Percentiles rank a stretch among this genome's conserved stretches.
Conservation (phyloP, 2,888 invertebrate genomes). For the Monopis laevigella region DNA sequence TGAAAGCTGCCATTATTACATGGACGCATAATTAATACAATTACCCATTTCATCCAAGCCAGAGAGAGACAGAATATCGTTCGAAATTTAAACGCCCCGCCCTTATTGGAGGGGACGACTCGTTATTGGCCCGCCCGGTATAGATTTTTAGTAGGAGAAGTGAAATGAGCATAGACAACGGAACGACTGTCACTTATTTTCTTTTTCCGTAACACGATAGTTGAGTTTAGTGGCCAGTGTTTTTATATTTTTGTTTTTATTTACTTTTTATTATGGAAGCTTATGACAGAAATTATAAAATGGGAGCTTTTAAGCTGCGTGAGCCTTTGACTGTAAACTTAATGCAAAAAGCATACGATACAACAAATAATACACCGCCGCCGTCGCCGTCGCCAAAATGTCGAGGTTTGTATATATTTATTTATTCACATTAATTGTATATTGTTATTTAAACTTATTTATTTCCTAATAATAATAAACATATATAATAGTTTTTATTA, state of each 20-base stretch:
- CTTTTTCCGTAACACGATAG: slow-evolving; percentile 20
- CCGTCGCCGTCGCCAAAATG: slow-evolving; percentile 38
- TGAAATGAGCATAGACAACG: slow-evolving; percentile 32
- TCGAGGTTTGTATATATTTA: slow-evolving; percentile 38
- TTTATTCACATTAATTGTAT: too few relatives aligned
- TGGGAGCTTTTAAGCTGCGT: slow-evolving; percentile 32
- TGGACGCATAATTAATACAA: slow-evolving; percentile 2
- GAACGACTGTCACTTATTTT: slow-evolving; percentile 36
- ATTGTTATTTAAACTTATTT: too few relatives aligned
- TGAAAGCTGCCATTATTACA: slow-evolving; percentile 2
- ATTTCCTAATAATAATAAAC: too few relatives aligned
- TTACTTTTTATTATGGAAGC: slow-evolving; percentile 6
- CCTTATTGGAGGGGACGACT: slow-evolving; percentile 48
- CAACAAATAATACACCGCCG: slow-evolving; percentile 33
- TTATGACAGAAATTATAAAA: slow-evolving; percentile 22
- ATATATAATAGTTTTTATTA: too few relatives aligned
- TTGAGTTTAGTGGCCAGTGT: too few relatives aligned
- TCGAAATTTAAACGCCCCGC: slow-evolving; percentile 39
- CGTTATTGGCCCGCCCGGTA: slow-evolving; percentile 55
- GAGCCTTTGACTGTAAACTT: slow-evolving; percentile 37
- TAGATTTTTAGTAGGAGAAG: slow-evolving; percentile 53
- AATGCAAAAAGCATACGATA: slow-evolving; percentile 24
- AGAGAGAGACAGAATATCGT: slow-evolving; percentile 44
- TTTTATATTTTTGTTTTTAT: neutral
- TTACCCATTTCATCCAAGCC: slow-evolving; percentile 24